These are phyloP conservation scores for Elachura formosa DNA, from an alignment of 2,113 vertebrate species.

Conservation along the genomic window DNA sequence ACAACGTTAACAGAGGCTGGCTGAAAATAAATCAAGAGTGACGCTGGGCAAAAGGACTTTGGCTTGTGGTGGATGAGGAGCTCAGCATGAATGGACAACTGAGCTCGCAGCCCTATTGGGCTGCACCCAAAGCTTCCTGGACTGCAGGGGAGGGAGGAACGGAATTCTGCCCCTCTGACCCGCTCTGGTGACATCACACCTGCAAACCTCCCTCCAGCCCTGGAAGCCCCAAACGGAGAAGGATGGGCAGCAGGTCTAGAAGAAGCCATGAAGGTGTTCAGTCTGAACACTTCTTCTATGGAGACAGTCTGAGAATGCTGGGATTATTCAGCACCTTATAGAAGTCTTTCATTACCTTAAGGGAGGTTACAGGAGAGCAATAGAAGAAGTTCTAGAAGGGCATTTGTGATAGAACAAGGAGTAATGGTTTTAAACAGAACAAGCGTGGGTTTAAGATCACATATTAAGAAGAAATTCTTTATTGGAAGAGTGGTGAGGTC, in stretches of 20 bases:
- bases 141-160: not conserved
- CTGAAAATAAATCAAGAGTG: not conserved
- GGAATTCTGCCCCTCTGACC: not conserved
- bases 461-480: not conserved
- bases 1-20: not conserved
- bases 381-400: not conserved
- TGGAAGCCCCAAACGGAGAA: not conserved
- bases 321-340: not conserved
- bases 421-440: not conserved
- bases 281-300: not conserved
- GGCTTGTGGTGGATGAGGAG: not conserved
- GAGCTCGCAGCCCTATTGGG: not conserved
- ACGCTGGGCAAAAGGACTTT: not conserved
- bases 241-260: not conserved
- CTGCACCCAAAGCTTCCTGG: not conserved
- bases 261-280: not conserved
- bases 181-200: fast-evolving
- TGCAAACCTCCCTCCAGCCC: not conserved
- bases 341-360: not conserved
- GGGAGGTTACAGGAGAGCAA: not conserved
- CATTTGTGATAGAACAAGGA: not conserved
- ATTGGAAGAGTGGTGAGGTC: not conserved
- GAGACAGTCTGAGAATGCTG: not conserved
- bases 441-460: not conserved
- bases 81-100: not conserved